Evolutionary conservation across 1,140 invertebrate species (phyloP), one percentile per base, ranked within the genome.

Genomic region (Platorchestia sp.): DNA sequence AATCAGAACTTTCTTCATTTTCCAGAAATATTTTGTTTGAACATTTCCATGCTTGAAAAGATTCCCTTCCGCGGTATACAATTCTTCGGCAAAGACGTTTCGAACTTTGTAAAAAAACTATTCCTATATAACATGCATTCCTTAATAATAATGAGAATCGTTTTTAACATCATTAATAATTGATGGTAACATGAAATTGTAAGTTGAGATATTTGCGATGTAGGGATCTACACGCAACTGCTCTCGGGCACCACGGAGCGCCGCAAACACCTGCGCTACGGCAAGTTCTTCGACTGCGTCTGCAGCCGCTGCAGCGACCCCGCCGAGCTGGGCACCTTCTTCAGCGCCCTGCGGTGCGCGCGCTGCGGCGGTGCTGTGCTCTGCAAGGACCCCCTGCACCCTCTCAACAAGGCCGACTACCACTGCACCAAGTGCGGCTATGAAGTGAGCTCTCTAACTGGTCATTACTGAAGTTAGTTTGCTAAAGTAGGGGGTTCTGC

Each of bases 231-330:
- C 96, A 97, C 98, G 0, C 98, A 98, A 95, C 96, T 98, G 41
- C 97, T 98, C 10, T 98, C 98, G 98, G 98, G 98, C 19, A 98
- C 98, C 0, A 97, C 97, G 0, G 97, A 98, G 1, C 97, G 98
- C 95, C 97, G 98, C 89, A 97, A 98, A 42, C 98, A 98, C 96
- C 97, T 99, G 6, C 97, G 97, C 93, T 97, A 97, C 95, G 98
- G 98, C 3, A 99, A 99, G 97, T 97, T 98, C 96, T 99, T 99
- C 97, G 97, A 97, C 44, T 99, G 98, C 96, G 97, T 97, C 36
- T 99, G 98, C 96, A 96, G 97, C 40, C 97, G 98, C 47, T 99
- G 98, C 97, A 97, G 97, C 51, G 98, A 98, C 97, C 98, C 98
- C 0, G 98, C 98, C 89, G 98, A 97, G 89, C 59, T 96, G 59